phyloP scores from a whole-genome alignment of 2,797 vertebrate genomes.

The Antrozous pallidus region DNA sequence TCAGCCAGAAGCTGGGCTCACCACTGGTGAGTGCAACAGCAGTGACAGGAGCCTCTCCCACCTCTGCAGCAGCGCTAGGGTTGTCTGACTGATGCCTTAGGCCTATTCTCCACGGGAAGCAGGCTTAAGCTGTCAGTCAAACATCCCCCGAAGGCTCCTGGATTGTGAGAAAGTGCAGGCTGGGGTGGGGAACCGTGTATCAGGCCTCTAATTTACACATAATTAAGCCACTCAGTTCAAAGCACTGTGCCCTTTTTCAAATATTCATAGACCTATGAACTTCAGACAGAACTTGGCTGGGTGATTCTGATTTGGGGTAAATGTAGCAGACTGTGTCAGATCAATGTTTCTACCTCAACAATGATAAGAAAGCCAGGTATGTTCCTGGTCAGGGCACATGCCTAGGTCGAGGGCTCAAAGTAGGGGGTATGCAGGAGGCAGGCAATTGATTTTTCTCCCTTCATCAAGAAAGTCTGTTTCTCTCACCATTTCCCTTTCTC shows the following conservation, averaged over 20 bases:
- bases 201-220: neutral
- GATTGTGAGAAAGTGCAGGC: too few relatives aligned
- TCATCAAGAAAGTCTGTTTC: neutral
- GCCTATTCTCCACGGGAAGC: too few relatives aligned
- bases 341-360: neutral
- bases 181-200: too few relatives aligned
- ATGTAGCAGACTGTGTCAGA: neutral
- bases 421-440: neutral
- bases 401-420: neutral
- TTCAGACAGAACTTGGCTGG: neutral
- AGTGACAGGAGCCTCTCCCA: too few relatives aligned
- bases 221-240: neutral
- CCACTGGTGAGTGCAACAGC: rapidly evolving
- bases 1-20: too few relatives aligned
- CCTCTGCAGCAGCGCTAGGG: too few relatives aligned
- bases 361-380: neutral
- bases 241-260: neutral
- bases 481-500: neutral
- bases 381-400: neutral
- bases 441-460: neutral
- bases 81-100: too few relatives aligned
- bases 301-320: neutral
- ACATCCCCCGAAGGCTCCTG: too few relatives aligned
- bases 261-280: neutral
- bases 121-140: too few relatives aligned